These are phyloP conservation scores for Peromyscus polionotus DNA, from an alignment of 2,113 vertebrate species.

Conservation along the genomic window DNA sequence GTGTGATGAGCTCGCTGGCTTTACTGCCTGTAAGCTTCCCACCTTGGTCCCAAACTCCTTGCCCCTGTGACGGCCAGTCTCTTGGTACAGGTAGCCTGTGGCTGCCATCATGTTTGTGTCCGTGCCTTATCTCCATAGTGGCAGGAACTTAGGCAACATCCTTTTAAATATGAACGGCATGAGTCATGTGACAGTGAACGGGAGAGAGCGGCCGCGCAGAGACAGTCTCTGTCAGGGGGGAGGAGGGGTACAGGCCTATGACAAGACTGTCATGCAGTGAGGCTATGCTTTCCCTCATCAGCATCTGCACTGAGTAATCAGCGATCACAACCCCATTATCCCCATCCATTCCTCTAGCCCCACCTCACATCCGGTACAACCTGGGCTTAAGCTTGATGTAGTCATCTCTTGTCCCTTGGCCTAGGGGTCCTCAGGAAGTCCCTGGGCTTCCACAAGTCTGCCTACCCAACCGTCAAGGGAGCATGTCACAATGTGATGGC, in stretches of 20 bases:
- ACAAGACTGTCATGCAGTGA: background rate
- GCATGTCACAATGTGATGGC: fast-evolving
- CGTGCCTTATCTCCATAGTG: background rate
- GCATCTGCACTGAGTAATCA: no score
- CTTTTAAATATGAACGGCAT: no score
- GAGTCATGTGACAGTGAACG: no score
- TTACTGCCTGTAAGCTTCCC: background rate
- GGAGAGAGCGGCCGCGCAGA: fast-evolving
- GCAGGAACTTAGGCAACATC: fast-evolving
- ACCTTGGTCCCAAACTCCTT: no score
- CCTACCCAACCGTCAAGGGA: fast-evolving
- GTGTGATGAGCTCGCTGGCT: no score
- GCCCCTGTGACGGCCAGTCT: fast-evolving
- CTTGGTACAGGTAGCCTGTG: fast-evolving
- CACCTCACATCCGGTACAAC: background rate
- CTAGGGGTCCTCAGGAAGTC: background rate
- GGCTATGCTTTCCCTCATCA: no score
- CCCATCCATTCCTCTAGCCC: background rate
- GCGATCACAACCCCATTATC: background rate
- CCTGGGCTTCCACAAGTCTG: fast-evolving
- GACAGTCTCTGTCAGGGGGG: background rate
- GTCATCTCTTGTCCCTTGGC: background rate
- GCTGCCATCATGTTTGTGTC: fast-evolving
- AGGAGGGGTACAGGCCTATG: fast-evolving
- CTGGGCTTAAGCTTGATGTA: fast-evolving